These are phyloP conservation scores for Drosophila azteca DNA, from an alignment of 1,140 invertebrate genomes.

Conservation along the genomic window DNA sequence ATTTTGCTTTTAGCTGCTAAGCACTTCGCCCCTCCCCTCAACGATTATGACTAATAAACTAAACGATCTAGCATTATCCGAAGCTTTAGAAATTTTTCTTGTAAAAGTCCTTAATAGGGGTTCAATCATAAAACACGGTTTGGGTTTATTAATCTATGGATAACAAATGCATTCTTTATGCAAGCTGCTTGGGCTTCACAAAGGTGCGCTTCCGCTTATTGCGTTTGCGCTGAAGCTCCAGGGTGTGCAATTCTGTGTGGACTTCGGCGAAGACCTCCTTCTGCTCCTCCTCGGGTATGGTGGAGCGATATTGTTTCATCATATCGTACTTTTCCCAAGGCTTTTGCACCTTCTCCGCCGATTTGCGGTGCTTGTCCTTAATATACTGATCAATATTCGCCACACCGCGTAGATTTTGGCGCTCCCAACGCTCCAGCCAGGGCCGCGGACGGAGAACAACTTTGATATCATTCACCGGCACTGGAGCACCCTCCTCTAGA, in stretches of 20 bases:
- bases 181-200: conserved; percentile 86
- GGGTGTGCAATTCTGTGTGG: conserved; percentile 88
- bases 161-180: conserved; percentile 63
- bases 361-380: conserved; percentile 86
- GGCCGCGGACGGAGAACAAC: conserved; percentile 93
- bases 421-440: conserved; percentile 94
- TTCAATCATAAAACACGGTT: conserved; percentile 7
- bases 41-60: conserved; percentile 67
- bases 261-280: conserved; percentile 93
- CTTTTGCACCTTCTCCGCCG: conserved; percentile 86
- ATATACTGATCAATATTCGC: conserved; percentile 86
- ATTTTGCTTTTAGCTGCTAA: conserved; percentile 66
- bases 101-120: neutral
- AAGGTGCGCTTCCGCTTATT: conserved; percentile 88
- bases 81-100: neutral
- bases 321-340: conserved; percentile 97
- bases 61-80: conserved; percentile 50
- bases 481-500: conserved; percentile 89
- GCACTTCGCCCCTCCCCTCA: conserved; percentile 13
- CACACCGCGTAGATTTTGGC: conserved; percentile 91
- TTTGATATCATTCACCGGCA: conserved; percentile 95
- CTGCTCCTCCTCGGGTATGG: conserved; percentile 94
- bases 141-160: conserved; percentile 57
- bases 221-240: conserved; percentile 88
- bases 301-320: conserved; percentile 95